These are phyloP conservation scores for Ptiloglossa arizonensis DNA, from an alignment of 1,140 invertebrate genomes.

Conservation along the genomic window DNA sequence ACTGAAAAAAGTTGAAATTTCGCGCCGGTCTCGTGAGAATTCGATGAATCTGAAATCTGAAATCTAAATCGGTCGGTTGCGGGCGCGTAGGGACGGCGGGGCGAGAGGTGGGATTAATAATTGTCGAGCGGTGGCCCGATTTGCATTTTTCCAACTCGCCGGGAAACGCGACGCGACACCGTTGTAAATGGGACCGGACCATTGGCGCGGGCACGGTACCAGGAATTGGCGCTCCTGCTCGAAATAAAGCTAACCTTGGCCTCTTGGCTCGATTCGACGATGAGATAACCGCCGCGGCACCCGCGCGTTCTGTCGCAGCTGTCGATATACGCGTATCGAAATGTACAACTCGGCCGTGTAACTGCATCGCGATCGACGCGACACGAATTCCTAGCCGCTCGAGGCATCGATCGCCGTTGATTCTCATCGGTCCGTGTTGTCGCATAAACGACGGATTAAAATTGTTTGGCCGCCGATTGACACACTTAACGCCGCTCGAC, in stretches of 20 bases:
- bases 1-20: no score
- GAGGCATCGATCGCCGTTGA: not conserved
- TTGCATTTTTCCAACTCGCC: conserved; percentile 29
- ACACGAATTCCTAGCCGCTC: not conserved
- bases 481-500: not conserved
- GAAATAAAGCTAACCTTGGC: conserved; percentile 62
- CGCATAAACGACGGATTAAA: conserved; percentile 28
- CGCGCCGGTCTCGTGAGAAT: no score
- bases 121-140: not conserved
- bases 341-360: not conserved
- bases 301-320: conserved; percentile 26
- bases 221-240: conserved; percentile 3
- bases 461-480: not conserved
- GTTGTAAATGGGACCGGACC: conserved; percentile 9
- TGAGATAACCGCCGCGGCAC: conserved; percentile 32
- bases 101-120: not conserved
- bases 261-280: conserved; percentile 49
- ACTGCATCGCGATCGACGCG: not conserved
- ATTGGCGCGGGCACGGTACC: conserved; percentile 32
- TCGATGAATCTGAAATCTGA: not conserved
- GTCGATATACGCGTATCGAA: conserved; percentile 30
- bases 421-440: conserved; percentile 10
- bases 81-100: no score
- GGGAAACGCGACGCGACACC: not conserved
- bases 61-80: not conserved